phyloP scores from a whole-genome alignment of 2,888 invertebrate genomes.

The Synergus itoensis region DNA sequence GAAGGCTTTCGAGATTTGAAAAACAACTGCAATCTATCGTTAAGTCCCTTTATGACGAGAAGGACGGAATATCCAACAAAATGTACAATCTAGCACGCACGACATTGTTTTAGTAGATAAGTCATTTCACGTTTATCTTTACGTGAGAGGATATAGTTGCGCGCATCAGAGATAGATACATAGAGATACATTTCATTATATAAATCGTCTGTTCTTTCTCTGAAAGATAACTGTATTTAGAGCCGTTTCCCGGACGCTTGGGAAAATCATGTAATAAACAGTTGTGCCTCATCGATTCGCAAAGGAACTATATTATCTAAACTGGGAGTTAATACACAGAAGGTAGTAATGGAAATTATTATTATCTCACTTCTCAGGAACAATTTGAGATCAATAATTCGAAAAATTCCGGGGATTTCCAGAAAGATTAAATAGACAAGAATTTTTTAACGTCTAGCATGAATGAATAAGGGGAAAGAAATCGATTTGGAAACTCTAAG shows the following conservation, averaged over 20 bases:
- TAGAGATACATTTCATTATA: slow-evolving; percentile 5
- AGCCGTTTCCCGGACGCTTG: slow-evolving; percentile 9
- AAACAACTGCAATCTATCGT: slow-evolving; percentile 1
- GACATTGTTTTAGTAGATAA: slow-evolving; percentile 24
- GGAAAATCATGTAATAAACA: slow-evolving; percentile 13
- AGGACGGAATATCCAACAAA: slow-evolving; percentile 11
- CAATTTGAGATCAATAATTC: no score
- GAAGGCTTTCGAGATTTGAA: not conserved
- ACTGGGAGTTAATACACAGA: no score
- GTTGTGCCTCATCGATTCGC: not conserved
- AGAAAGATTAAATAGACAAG: no score
- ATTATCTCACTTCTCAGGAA: no score
- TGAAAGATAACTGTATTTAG: slow-evolving; percentile 22
- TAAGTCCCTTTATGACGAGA: slow-evolving; percentile 3
- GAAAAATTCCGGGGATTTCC: no score
- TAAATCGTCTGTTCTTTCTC: slow-evolving; percentile 24
- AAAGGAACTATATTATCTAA: no score
- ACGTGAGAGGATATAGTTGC: not conserved
- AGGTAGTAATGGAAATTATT: no score
- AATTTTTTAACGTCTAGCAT: not conserved
- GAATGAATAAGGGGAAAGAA: not conserved
- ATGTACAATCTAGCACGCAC: slow-evolving; percentile 13
- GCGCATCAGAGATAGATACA: not conserved
- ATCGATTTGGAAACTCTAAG: slow-evolving; percentile 10
- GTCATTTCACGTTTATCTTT: slow-evolving; percentile 21